Percentiles rank a stretch among this genome's conserved stretches.
These are phyloP conservation scores for Euzetes globulus DNA, from an alignment of 2,888 invertebrate genomes.

Conservation along the genomic window DNA sequence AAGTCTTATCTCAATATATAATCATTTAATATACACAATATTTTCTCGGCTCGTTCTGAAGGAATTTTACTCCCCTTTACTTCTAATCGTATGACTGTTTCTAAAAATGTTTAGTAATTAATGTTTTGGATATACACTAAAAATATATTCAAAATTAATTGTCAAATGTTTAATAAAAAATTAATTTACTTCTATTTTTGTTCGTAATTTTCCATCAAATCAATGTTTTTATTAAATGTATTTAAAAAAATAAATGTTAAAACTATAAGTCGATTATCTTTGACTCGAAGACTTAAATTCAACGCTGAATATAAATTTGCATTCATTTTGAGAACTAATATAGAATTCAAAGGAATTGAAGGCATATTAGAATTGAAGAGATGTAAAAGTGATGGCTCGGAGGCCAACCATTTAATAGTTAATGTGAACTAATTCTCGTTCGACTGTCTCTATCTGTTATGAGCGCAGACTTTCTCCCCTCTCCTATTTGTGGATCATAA, in stretches of 20 bases:
- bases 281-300: neutral
- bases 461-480: neutral
- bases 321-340: neutral
- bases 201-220: too few relatives aligned
- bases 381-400: neutral
- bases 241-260: neutral
- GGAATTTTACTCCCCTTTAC: neutral
- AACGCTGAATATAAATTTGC: slow-evolving; percentile 13
- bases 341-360: neutral
- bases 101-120: neutral
- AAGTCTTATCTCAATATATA: neutral
- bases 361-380: neutral
- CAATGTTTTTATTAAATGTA: neutral
- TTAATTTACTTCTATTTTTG: too few relatives aligned
- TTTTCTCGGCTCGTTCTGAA: neutral
- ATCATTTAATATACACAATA: slow-evolving; percentile 10
- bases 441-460: neutral
- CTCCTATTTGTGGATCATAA: slow-evolving; percentile 22
- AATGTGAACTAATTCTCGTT: slow-evolving; percentile 5
- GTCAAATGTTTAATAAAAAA: too few relatives aligned
- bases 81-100: neutral
- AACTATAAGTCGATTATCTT: too few relatives aligned
- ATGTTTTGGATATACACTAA: neutral
- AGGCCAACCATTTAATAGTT: slow-evolving; percentile 19
- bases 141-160: neutral